Evolutionary conservation across 2,797 vertebrate species (phyloP), one percentile per base, ranked within the genome.

Genomic region (Picus viridis): DNA sequence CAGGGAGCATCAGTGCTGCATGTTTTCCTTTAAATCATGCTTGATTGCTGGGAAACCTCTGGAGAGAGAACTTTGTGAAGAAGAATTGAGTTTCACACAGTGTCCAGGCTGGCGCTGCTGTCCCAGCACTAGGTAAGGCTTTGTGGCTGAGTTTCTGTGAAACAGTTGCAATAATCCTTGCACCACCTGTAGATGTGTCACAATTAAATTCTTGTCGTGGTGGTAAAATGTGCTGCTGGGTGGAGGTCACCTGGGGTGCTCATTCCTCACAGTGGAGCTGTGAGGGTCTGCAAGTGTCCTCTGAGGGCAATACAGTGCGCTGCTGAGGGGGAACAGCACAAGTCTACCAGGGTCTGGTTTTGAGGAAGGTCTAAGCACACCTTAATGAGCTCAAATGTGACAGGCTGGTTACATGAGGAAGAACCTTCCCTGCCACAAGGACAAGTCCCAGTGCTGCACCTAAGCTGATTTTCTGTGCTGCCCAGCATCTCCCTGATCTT

Each of bases 141-240:
- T 57, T 1, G 2, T 15, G 73, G 32, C 29, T 64, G 5, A 51
- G 7, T 20, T 30, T 39, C 18, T 49, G 11, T 1, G 14, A 15
- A 64, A 14, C 3, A 4, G 22, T 34, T 2, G 1, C 1, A 22
- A 3, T 62, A 7, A 27, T 22, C n/a, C 45, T 30, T 86, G 68
- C 5, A 51, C 15, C 54, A 30, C 54, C 53, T 56, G 54, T 56
- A 14, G 16, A 9, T 30, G 17, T 29, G 54, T 58, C 71, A 36
- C 1, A 1, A 91, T 84, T 90, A 88, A 88, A 91, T 29, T 34
- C 80, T 19, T 17, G 18, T 23, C 36, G 0, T 12, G 70, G 70
- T 54, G 74, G 6, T 45, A 5, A 13, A 36, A 43, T 1, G 4
- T 29, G 45, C 63, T 56, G 57, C 27, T 26, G 16, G 41, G 20